Conservation (phyloP, 2,888 invertebrate genomes). For the Halocaridina rubra region DNA sequence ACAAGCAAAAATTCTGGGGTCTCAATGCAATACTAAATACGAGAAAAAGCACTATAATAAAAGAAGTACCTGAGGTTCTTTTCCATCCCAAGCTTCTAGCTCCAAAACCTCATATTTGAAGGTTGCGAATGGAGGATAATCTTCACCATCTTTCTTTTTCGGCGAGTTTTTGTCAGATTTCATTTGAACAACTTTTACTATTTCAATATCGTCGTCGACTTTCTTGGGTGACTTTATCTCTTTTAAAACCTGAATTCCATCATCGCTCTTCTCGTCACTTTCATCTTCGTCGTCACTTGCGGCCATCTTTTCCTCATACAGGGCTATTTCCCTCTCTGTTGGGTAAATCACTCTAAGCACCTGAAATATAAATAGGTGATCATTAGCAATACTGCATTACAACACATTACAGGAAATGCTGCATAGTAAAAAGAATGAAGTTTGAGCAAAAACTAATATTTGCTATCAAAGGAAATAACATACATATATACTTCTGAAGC, state of each 20-base stretch:
- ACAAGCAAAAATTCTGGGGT: too few species aligned
- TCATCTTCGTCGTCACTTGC: conserved; percentile 64
- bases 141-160: conserved; percentile 61
- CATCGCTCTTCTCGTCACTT: conserved; percentile 41
- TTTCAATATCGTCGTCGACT: conserved; percentile 5
- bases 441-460: too few species aligned
- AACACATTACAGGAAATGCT: too few species aligned
- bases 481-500: too few species aligned
- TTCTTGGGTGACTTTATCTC: not conserved
- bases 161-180: conserved; percentile 52
- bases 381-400: too few species aligned
- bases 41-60: too few species aligned
- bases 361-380: conserved; percentile 74
- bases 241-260: conserved; percentile 29
- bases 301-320: conserved; percentile 64
- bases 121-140: conserved; percentile 70
- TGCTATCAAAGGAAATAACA: too few species aligned
- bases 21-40: too few species aligned
- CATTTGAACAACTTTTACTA: conserved; percentile 12
- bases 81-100: conserved; percentile 71
- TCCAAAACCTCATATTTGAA: conserved; percentile 85
- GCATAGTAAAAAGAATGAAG: too few species aligned
- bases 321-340: conserved; percentile 71
- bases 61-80: conserved; percentile 74
- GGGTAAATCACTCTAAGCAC: conserved; percentile 75